Evolutionary conservation across 2,797 vertebrate species (phyloP).

Genomic region (Eospalax fontanierii): DNA sequence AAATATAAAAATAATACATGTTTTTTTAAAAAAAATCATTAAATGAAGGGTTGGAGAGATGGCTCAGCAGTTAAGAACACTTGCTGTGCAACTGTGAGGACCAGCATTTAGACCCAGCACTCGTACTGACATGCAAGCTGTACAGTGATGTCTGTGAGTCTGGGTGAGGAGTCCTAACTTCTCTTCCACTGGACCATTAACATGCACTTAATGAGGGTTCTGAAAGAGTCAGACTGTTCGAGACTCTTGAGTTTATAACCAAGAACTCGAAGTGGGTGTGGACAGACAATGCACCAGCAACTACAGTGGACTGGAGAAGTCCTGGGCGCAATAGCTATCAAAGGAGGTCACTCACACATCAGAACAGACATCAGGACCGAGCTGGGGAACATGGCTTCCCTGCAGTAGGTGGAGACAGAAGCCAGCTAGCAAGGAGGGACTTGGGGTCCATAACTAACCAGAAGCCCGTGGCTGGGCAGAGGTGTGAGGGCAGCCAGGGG

Average conservation of each 20-base stretch:
- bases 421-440: background rate
- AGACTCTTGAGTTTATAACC: no score
- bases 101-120: no score
- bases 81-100: no score
- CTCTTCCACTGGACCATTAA: background rate
- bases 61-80: no score
- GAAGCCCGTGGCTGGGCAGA: background rate
- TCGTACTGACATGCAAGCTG: no score
- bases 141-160: no score
- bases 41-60: no score
- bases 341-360: background rate
- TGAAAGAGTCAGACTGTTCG: no score
- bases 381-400: background rate
- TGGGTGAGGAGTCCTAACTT: no score
- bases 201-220: background rate
- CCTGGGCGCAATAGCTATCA: background rate
- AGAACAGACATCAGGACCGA: background rate
- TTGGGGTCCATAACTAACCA: background rate
- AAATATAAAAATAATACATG: no score
- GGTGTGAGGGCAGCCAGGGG: background rate
- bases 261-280: no score
- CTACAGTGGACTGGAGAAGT: background rate
- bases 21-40: no score
- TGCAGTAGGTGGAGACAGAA: background rate
- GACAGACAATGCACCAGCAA: background rate